These are phyloP conservation scores for Brachyhypopomus occidentalis DNA, from an alignment of 2,113 vertebrate species.

Conservation along the genomic window DNA sequence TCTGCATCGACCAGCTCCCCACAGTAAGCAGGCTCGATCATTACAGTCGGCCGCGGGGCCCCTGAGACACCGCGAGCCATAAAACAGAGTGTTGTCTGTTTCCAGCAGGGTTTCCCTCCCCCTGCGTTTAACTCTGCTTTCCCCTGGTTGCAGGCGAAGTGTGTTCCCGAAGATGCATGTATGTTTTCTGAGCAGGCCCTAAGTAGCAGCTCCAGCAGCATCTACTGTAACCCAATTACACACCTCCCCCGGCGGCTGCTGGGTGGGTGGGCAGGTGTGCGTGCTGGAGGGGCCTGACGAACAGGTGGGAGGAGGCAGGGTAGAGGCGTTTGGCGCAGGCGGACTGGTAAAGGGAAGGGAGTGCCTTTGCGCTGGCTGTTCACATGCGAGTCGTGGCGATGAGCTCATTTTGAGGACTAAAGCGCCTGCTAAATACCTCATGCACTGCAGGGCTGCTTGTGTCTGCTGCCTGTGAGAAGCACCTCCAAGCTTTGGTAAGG, in stretches of 20 bases:
- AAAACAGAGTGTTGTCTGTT: slow-evolving; percentile 61
- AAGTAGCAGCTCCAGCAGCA: slow-evolving; percentile 68
- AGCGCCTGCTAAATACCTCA: slow-evolving; percentile 76
- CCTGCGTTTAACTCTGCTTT: slow-evolving; percentile 39
- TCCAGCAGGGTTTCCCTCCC: slow-evolving; percentile 39
- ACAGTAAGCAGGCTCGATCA: slow-evolving; percentile 73
- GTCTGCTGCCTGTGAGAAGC: no score
- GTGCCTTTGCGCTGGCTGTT: slow-evolving; percentile 72
- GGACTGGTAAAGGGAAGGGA: slow-evolving; percentile 74
- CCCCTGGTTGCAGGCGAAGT: no score
- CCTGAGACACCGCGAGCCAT: slow-evolving; percentile 36
- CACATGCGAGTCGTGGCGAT: slow-evolving; percentile 74
- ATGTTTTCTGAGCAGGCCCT: slow-evolving; percentile 69
- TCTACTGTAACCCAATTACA: slow-evolving; percentile 81
- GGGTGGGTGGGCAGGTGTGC: slow-evolving; percentile 47
- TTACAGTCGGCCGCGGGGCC: slow-evolving; percentile 63
- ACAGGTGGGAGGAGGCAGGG: slow-evolving; percentile 29
- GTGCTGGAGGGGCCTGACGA: slow-evolving; percentile 68
- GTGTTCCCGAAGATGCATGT: slow-evolving; percentile 58
- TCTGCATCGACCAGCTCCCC: slow-evolving; percentile 67
- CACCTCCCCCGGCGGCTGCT: slow-evolving; percentile 68
- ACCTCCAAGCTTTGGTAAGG: slow-evolving; percentile 76
- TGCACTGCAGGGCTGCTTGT: slow-evolving; percentile 72
- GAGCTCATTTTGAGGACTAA: slow-evolving; percentile 76
- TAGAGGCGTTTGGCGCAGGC: slow-evolving; percentile 67